Conservation (phyloP, 2,797 vertebrate species). For the Glossophaga mutica region DNA sequence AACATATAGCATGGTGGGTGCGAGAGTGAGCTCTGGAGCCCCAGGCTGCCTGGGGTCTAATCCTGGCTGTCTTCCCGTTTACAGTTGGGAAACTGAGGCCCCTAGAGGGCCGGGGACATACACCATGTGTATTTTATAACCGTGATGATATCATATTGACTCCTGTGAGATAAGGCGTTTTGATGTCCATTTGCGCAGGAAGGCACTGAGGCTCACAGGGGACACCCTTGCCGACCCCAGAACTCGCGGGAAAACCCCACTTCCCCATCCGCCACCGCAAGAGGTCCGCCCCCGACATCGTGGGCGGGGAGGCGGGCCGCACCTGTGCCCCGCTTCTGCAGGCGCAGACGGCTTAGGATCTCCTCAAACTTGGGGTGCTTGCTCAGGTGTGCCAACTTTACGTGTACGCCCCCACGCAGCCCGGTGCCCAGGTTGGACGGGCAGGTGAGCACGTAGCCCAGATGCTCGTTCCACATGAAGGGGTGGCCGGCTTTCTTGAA, state of each 20-base stretch:
- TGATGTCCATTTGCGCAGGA: not conserved
- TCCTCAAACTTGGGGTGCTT: conserved; percentile 90
- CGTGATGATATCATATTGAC: not conserved
- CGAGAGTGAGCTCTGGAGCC: not conserved
- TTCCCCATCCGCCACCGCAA: not conserved
- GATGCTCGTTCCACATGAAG: conserved; percentile 90
- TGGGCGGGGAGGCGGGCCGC: not conserved
- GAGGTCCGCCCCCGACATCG: not conserved
- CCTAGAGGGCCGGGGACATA: not conserved
- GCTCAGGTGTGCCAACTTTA: conserved; percentile 88
- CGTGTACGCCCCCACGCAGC: conserved; percentile 89
- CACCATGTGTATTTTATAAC: not conserved
- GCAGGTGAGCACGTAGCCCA: conserved; percentile 90
- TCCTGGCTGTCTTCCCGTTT: not conserved
- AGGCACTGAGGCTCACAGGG: not conserved
- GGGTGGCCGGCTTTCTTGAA: conserved; percentile 89
- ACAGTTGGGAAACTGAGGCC: not conserved
- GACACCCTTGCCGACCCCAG: not conserved
- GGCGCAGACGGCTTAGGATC: conserved; percentile 87
- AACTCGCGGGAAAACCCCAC: not conserved
- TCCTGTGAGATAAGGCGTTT: not conserved
- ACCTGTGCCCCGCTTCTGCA: conserved; percentile 92
- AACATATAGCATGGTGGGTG: not conserved
- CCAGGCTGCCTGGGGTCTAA: not conserved
- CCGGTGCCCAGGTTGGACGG: conserved; percentile 90